Conservation (phyloP, 2,888 invertebrate species). For the Hyles lineata region DNA sequence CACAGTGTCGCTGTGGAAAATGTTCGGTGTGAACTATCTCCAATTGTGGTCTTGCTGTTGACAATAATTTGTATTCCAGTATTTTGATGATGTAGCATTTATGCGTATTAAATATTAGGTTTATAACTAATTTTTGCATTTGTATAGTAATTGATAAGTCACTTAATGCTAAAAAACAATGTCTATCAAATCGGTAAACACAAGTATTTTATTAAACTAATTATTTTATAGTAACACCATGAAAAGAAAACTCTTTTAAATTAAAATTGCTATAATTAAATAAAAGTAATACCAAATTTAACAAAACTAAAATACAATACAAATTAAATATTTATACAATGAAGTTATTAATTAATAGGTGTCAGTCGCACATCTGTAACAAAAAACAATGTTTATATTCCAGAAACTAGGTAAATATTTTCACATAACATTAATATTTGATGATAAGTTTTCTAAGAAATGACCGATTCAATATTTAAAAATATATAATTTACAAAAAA, state of each 20-base stretch:
- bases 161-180: background rate
- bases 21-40: too few relatives aligned
- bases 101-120: too few relatives aligned
- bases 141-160: background rate
- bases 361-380: constrained; percentile 13
- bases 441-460: background rate
- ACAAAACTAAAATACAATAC: constrained; percentile 1
- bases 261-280: background rate
- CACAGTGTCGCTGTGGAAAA: too few relatives aligned
- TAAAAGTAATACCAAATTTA: background rate
- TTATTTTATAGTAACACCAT: too few relatives aligned
- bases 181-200: too few relatives aligned
- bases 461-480: background rate
- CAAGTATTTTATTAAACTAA: background rate
- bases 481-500: too few relatives aligned
- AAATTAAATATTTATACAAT: constrained; percentile 18
- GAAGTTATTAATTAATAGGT: constrained; percentile 4
- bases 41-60: too few relatives aligned
- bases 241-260: background rate
- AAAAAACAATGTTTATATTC: background rate
- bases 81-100: too few relatives aligned
- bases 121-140: background rate
- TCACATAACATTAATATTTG: background rate
- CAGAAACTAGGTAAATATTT: background rate
- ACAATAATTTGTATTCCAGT: too few relatives aligned